A percentile compares a stretch with the other conserved stretches of the same genome.
These are phyloP conservation scores for Philhelius pedissequus DNA, from an alignment of 2,888 invertebrate genomes.

Conservation along the genomic window DNA sequence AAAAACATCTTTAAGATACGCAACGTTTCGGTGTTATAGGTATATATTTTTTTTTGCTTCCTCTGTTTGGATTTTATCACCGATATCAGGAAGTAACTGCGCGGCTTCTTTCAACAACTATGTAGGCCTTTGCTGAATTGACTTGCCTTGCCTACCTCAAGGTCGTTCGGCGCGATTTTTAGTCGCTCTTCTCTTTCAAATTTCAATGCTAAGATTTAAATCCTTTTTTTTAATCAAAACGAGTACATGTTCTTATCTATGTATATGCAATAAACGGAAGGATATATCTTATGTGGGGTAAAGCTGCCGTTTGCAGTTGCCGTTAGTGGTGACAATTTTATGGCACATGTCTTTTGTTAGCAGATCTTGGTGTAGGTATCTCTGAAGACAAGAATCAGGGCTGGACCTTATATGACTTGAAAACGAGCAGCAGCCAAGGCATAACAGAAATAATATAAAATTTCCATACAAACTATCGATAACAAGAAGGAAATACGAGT, in stretches of 20 bases:
- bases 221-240: constrained; percentile 57
- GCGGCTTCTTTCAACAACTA: constrained; percentile 7
- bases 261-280: constrained; percentile 54
- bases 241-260: constrained; percentile 58
- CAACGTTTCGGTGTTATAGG: constrained; percentile 14
- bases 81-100: constrained; percentile 8
- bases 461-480: too few species aligned
- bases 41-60: constrained; percentile 6
- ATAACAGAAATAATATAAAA: too few species aligned
- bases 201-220: constrained; percentile 24
- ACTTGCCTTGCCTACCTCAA: constrained; percentile 34
- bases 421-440: too few species aligned
- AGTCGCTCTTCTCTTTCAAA: neutral
- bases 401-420: neutral
- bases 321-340: constrained; percentile 38
- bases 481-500: too few species aligned
- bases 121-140: too few species aligned
- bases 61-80: neutral
- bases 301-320: constrained; percentile 3
- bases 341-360: neutral
- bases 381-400: neutral
- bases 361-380: too few species aligned
- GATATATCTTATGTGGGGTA: constrained; percentile 24
- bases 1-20: constrained; percentile 19
- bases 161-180: constrained; percentile 32